These are phyloP conservation scores for Sphaeridia pumilis DNA, from an alignment of 2,888 invertebrate genomes.

Conservation along the genomic window DNA sequence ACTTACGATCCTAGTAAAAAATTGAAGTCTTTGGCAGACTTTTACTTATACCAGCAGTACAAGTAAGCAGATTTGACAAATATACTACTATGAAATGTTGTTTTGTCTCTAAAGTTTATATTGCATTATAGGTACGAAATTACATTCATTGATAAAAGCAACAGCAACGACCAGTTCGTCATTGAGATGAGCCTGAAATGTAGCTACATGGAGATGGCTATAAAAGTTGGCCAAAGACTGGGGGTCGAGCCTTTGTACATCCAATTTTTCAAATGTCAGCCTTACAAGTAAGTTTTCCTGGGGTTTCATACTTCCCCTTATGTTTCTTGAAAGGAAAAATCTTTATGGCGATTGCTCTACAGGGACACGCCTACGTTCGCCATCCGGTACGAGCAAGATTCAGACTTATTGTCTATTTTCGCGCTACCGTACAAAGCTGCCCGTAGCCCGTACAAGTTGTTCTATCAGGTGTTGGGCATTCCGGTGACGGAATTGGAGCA, in stretches of 20 bases:
- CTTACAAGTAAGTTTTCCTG: constrained; percentile 52
- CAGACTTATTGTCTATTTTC: constrained; percentile 30
- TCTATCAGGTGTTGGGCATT: constrained; percentile 93
- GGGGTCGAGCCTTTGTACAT: constrained; percentile 86
- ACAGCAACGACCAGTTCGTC: constrained; percentile 80
- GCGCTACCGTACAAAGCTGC: constrained; percentile 32
- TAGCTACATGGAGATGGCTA: constrained; percentile 89
- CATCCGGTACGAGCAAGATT: constrained; percentile 33
- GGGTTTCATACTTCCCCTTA: too few relatives aligned
- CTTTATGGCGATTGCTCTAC: constrained; percentile 1
- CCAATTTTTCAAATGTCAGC: constrained; percentile 91
- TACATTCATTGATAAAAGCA: constrained; percentile 89
- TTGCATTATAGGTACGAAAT: constrained; percentile 54
- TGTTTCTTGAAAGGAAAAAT: too few relatives aligned
- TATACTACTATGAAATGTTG: not conserved
- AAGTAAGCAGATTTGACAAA: constrained; percentile 25
- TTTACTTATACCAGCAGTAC: constrained; percentile 35
- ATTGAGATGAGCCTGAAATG: constrained; percentile 86
- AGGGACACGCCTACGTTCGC: constrained; percentile 35
- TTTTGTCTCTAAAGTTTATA: not conserved
- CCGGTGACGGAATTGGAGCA: constrained; percentile 94
- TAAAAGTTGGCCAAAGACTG: constrained; percentile 79
- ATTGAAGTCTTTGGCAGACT: constrained; percentile 30
- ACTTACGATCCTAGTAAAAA: constrained; percentile 31
- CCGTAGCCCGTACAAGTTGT: constrained; percentile 54